Conservation (phyloP, 2,888 invertebrate species). For the Opisthograptis luteolata region DNA sequence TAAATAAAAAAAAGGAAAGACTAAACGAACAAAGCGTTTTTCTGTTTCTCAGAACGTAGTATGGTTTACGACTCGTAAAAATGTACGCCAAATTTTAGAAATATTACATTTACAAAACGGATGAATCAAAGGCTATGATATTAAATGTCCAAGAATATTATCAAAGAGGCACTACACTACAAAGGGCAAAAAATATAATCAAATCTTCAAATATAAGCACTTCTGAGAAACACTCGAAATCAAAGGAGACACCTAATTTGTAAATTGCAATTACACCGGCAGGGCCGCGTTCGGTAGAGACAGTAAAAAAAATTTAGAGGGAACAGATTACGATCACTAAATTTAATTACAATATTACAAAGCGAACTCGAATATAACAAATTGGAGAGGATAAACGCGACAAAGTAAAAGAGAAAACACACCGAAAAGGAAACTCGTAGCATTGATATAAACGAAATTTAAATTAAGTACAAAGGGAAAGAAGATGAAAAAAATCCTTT, state of each 20-base stretch:
- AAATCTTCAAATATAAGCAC: conserved; percentile 62
- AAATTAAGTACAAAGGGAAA: conserved; percentile 85
- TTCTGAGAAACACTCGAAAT: conserved; percentile 65
- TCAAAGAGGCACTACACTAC: conserved; percentile 56
- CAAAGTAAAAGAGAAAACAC: conserved; percentile 84
- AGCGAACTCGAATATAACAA: conserved; percentile 82
- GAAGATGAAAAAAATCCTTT: conserved; percentile 84
- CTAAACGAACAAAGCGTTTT: no score
- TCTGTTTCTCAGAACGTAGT: background rate
- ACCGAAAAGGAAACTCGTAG: conserved; percentile 82
- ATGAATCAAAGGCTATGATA: conserved; percentile 27
- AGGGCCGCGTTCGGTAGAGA: conserved; percentile 58
- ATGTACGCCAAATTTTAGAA: conserved; percentile 42
- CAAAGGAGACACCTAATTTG: conserved; percentile 77
- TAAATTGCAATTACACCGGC: conserved; percentile 80
- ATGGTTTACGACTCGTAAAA: background rate
- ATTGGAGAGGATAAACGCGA: conserved; percentile 84
- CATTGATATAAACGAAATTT: conserved; percentile 85
- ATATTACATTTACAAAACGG: conserved; percentile 42
- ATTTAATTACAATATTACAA: conserved; percentile 84
- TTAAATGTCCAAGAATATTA: conserved; percentile 46
- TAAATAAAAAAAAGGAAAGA: no score
- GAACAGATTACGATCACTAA: conserved; percentile 82
- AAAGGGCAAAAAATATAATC: conserved; percentile 61
- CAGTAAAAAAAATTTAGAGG: conserved; percentile 64